Evolutionary conservation across 1,140 invertebrate species (phyloP).

Genomic region (Brachionus koreanus): DNA sequence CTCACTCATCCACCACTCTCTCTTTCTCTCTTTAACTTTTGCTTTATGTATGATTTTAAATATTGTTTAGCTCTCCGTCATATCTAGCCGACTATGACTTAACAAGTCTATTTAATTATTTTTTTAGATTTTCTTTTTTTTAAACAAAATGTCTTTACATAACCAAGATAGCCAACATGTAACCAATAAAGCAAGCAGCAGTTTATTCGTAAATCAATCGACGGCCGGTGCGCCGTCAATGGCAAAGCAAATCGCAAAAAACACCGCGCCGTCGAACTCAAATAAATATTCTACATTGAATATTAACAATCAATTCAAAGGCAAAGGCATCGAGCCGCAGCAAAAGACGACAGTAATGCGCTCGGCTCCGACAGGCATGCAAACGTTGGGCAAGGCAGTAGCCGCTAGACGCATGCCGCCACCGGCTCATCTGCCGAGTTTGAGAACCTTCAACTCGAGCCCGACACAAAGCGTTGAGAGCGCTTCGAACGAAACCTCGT

Average conservation of each 20-base stretch:
- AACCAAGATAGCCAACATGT: conserved; percentile 27
- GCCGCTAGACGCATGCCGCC: conserved; percentile 78
- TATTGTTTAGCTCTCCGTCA: neutral
- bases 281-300: conserved; percentile 40
- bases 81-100: neutral
- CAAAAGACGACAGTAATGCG: conserved; percentile 28
- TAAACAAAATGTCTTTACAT: conserved; percentile 40
- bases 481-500: neutral
- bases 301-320: conserved; percentile 42
- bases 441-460: conserved; percentile 67
- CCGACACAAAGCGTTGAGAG: neutral
- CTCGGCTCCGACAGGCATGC: conserved; percentile 70
- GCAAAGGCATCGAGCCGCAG: conserved; percentile 14
- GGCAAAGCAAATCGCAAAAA: conserved; percentile 11
- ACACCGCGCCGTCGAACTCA: neutral
- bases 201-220: neutral
- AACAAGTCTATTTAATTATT: neutral
- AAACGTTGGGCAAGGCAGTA: conserved; percentile 94
- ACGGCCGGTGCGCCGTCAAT: neutral
- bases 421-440: conserved; percentile 91
- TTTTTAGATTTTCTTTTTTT: conserved; percentile 12
- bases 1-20: neutral
- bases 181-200: conserved; percentile 17
- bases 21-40: neutral
- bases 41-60: neutral